A percentile compares a stretch with the other conserved stretches of the same genome.
Conservation (phyloP, 2,888 invertebrate genomes). For the Lissonota sp. region DNA sequence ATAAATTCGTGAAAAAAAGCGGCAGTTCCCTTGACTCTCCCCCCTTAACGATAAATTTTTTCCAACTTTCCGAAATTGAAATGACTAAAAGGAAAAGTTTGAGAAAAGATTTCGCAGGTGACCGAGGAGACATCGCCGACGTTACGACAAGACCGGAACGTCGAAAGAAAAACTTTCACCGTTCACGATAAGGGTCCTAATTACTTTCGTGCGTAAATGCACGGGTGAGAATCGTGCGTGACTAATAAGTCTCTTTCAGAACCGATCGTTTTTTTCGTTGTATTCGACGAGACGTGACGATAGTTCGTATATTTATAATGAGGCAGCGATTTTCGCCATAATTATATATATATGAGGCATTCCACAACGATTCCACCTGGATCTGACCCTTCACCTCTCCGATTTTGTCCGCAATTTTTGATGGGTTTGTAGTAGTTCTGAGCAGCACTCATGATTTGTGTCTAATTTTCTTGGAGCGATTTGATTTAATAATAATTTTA, state of each 20-base stretch:
- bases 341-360: not conserved
- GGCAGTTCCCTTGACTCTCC: too few relatives aligned
- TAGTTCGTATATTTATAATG: conserved; percentile 18
- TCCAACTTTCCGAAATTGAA: too few relatives aligned
- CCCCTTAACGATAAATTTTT: too few relatives aligned
- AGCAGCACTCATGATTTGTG: too few relatives aligned
- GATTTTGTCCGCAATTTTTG: too few relatives aligned
- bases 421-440: too few relatives aligned
- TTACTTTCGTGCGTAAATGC: conserved; percentile 41
- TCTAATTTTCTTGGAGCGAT: too few relatives aligned
- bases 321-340: conserved; percentile 24
- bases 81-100: too few relatives aligned
- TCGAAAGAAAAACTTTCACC: conserved; percentile 58
- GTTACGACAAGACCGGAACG: not conserved
- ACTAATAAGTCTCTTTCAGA: conserved; percentile 27
- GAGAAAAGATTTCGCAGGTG: not conserved
- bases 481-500: too few relatives aligned
- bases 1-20: not conserved
- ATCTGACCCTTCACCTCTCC: too few relatives aligned
- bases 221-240: conserved; percentile 28
- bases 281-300: not conserved
- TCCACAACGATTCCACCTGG: too few relatives aligned
- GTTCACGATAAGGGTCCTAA: conserved; percentile 61
- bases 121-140: not conserved
- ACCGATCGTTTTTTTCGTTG: not conserved